phyloP scores from a whole-genome alignment of 2,888 invertebrate species.

The Iselma pallidipennis region DNA sequence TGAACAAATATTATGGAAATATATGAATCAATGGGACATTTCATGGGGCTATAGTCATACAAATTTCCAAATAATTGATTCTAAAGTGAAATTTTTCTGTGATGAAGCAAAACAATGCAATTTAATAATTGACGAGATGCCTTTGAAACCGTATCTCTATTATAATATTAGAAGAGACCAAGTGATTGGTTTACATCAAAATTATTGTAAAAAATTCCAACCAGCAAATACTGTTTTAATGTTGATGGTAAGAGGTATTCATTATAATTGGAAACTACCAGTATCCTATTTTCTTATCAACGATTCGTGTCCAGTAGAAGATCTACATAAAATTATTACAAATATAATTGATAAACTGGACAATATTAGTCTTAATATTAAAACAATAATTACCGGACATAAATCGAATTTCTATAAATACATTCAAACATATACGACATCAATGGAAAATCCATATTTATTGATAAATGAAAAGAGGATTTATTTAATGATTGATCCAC shows the following conservation, averaged over 20 bases:
- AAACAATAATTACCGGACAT: constrained; percentile 22
- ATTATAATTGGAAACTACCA: constrained; percentile 29
- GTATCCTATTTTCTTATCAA: constrained; percentile 22
- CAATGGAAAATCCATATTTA: constrained; percentile 26
- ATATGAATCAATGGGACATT: constrained; percentile 25
- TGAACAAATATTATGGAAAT: constrained; percentile 21
- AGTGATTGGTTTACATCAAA: constrained; percentile 23
- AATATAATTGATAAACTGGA: constrained; percentile 8
- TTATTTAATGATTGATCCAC: constrained; percentile 32
- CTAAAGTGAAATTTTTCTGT: constrained; percentile 8
- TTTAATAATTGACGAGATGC: constrained; percentile 27
- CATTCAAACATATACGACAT: constrained; percentile 17
- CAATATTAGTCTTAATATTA: constrained; percentile 19
- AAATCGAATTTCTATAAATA: constrained; percentile 26
- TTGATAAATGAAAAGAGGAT: constrained; percentile 21
- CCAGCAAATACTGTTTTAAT: constrained; percentile 17
- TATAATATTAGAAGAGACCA: constrained; percentile 18
- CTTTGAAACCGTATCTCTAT: constrained; percentile 26
- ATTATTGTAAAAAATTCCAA: constrained; percentile 8
- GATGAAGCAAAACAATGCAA: constrained; percentile 23
- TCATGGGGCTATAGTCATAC: constrained; percentile 22
- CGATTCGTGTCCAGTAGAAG: not conserved
- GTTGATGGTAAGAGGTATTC: constrained; percentile 26
- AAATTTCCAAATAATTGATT: constrained; percentile 17
- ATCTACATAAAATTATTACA: constrained; percentile 12